Base-by-base conservation (phyloP, 2,888 invertebrate species). In the Melieria crassipennis region DNA sequence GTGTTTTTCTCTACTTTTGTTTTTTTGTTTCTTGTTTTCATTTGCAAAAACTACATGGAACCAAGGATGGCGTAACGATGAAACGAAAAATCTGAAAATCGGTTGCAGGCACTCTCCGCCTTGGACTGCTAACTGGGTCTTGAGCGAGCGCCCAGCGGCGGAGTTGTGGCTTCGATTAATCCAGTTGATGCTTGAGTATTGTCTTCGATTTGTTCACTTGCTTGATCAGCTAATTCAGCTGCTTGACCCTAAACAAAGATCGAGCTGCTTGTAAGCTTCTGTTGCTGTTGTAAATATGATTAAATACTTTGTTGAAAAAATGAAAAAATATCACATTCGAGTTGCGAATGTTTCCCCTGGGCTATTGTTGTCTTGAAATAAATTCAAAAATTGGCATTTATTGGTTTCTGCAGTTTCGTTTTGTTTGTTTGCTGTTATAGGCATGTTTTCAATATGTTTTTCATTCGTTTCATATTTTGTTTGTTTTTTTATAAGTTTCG, bases 301-400 rank as follows among this genome's bases (percentile, higher is more conserved):
- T 67, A 67, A 67, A 50, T 58, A 67, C 50, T 50, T 75, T 72
- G 74, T 71, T 75, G 73, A 48, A 46, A 62, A 64, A 69, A 69
- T 57, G 9, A 64, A 64, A 83, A 85, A 85, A 85, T 85, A 85
- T 85, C 85, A 85, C 85, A 85, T 83, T 84, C 85, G 85, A 84
- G 83, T 84, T 85, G 81, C 80, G 85, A 84, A 85, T 85, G 84
- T 83, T 83, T 85, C 82, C 84, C 85, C 84, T 77, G 72, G 85
- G 85, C 85, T 85, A 85, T 84, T 85, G 84, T 85, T 80, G 78
- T 81, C 78, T 75, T 83, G 81, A 83, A 85, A 84, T 83, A 82
- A 83, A 83, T 82, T 80, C 76, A 78, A 76, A 77, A 82, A 79
- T 80, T 79, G 79, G 76, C 77, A 73, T 79, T 30, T 80, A 70